Percentiles rank a stretch among this genome's conserved stretches.
Conservation (phyloP, 2,113 vertebrate genomes). For the Melanocharis versteri region DNA sequence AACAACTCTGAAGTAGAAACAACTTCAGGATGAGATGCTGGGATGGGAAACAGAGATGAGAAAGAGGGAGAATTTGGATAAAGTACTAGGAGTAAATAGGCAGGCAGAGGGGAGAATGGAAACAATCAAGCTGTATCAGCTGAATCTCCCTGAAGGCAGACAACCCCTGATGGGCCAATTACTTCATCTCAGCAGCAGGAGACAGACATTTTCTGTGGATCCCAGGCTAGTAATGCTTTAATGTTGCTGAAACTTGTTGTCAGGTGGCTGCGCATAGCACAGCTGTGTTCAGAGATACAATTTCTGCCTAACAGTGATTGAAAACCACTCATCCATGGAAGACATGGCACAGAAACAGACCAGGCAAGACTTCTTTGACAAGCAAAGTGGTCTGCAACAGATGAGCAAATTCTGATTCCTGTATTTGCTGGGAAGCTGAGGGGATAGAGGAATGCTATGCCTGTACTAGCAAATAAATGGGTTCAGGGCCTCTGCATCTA, state of each 20-base stretch:
- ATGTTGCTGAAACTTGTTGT: constrained; percentile 21
- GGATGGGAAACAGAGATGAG: background rate
- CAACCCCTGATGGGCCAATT: constrained; percentile 44
- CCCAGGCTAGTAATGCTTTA: constrained; percentile 1
- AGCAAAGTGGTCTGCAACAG: background rate
- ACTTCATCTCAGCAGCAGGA: constrained; percentile 22
- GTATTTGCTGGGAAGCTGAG: background rate
- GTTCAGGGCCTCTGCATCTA: background rate
- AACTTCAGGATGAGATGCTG: background rate
- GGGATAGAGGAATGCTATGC: background rate
- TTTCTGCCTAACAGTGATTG: constrained; percentile 37
- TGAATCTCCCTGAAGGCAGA: background rate
- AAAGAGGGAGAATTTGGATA: background rate
- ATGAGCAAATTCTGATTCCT: background rate
- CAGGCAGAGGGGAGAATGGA: background rate
- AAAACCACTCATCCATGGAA: constrained; percentile 19
- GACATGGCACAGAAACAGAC: background rate
- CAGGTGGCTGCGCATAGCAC: constrained; percentile 18
- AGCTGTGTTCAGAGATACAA: constrained; percentile 9
- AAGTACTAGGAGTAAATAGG: constrained; percentile 7
- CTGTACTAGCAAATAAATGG: background rate
- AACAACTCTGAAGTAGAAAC: background rate
- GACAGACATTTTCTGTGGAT: background rate
- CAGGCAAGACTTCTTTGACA: constrained; percentile 1
- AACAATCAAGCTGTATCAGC: background rate